These are phyloP conservation scores for Mormyrops boulengeri DNA, from an alignment of 2,797 vertebrate genomes.

Conservation along the genomic window DNA sequence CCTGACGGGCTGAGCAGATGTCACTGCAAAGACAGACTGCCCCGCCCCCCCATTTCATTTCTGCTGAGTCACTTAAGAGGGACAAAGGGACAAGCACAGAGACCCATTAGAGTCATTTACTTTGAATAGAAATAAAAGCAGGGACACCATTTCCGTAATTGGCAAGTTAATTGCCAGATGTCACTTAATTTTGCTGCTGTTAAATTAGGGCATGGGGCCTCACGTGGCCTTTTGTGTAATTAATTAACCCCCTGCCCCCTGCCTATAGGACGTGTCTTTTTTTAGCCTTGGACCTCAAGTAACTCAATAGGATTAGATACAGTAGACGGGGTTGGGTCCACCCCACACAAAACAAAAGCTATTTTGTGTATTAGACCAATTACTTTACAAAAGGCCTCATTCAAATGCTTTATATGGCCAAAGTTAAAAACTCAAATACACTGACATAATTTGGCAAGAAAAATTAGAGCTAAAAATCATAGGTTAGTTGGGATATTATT, in stretches of 20 bases:
- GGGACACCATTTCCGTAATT: constrained; percentile 19
- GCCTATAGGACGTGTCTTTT: not conserved
- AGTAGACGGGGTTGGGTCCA: not conserved
- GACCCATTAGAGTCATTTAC: constrained; percentile 37
- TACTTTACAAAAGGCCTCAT: not conserved
- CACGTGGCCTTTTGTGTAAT: constrained; percentile 37
- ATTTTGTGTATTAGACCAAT: not conserved
- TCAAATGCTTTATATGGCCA: not conserved
- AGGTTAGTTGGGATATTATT: not conserved
- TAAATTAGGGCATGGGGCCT: constrained; percentile 40
- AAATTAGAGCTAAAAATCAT: not conserved
- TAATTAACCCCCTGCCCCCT: constrained; percentile 32
- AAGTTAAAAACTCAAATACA: not conserved
- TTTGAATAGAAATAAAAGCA: constrained; percentile 31
- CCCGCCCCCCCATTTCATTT: constrained; percentile 22
- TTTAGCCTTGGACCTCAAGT: not conserved
- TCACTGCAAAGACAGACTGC: constrained; percentile 22
- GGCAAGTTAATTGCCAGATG: constrained; percentile 38
- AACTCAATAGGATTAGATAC: not conserved
- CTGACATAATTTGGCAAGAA: not conserved
- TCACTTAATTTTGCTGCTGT: constrained; percentile 37
- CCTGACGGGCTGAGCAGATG: constrained; percentile 16
- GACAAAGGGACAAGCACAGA: constrained; percentile 23
- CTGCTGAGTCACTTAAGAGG: constrained; percentile 37
- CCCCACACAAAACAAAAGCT: not conserved